Evolutionary conservation across 2,113 vertebrate species (phyloP), one percentile per base, ranked within the genome.

Genomic region (Carassius gibelio): DNA sequence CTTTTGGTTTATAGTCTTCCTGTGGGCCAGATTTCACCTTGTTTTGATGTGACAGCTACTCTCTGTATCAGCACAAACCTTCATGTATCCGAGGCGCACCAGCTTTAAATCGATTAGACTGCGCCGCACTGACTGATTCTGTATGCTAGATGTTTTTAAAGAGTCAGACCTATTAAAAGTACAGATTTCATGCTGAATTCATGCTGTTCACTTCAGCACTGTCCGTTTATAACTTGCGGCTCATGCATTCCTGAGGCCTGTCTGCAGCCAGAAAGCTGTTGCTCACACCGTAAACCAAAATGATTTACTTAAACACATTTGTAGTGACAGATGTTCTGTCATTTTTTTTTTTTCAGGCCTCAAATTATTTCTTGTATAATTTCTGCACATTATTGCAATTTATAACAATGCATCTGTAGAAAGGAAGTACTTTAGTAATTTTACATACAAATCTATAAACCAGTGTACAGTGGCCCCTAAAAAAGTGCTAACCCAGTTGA

Each of bases 21-120:
- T 38, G 19, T 26, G 68, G 30, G 26, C 68, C 48, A 71, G 66
- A 57, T 64, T 66, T 14, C n/a, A 48, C 48, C 68, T 83, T n/a
- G 50, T 50, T 59, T 72, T 72, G 50, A 83, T 34, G 14, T 83
- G 68, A 72, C 81, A 72, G 48, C 50, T 59, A 78, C 36, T 61
- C 48, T 83, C 85, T 83, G 50, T 59, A 77, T 83, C 80, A 83
- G 75, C n/a, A 55, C 81, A 77, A 57, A 48, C 36, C 66, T 34
- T 57, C 23, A 52, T 76, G 81, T 82, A 82, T 26, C 61, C 13
- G 48, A 76, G 62, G 76, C 26, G 61, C 45, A 66, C 74, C 36
- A 26, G 85, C 38, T 82, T 21, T 72, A 75, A 81, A 84, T 89
- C 75, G 78, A 79, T 87, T 62, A 85, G 80, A 84, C 76, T 5